A percentile compares a stretch with the other conserved stretches of the same genome.
Evolutionary conservation across 2,888 invertebrate species (phyloP).

Genomic region (Ornithoptera alexandrae): DNA sequence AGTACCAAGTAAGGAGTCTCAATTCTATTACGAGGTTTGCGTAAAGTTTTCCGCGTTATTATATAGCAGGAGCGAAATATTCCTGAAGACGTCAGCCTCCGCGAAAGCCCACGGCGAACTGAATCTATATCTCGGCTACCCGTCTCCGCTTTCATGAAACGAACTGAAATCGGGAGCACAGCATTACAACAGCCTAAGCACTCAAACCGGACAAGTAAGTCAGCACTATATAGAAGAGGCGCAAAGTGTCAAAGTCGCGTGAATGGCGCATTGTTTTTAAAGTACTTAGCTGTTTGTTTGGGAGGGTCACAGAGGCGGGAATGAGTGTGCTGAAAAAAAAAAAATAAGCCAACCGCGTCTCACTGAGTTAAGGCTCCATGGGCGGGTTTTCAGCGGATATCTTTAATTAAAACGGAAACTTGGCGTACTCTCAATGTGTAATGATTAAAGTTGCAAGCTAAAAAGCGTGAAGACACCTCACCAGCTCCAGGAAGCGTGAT

Average conservation of each 20-base stretch:
- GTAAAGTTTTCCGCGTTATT: slow-evolving; percentile 66
- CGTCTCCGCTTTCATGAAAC: slow-evolving; percentile 76
- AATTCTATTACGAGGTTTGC: slow-evolving; percentile 28
- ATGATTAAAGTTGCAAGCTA: slow-evolving; percentile 63
- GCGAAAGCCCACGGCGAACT: slow-evolving; percentile 77
- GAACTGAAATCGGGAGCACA: slow-evolving; percentile 63
- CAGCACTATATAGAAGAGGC: slow-evolving; percentile 7
- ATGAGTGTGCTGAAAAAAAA: slow-evolving; percentile 75
- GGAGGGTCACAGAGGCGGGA: slow-evolving; percentile 80
- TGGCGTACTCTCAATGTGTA: slow-evolving; percentile 56
- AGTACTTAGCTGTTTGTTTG: slow-evolving; percentile 77
- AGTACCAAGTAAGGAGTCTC: neutral
- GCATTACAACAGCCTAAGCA: slow-evolving; percentile 46
- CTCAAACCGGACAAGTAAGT: slow-evolving; percentile 31
- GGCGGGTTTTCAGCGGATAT: slow-evolving; percentile 74
- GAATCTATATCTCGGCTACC: slow-evolving; percentile 56
- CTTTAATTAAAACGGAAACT: slow-evolving; percentile 77
- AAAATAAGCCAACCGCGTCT: slow-evolving; percentile 80
- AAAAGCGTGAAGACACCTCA: slow-evolving; percentile 42
- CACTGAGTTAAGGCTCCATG: slow-evolving; percentile 75
- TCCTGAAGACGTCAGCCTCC: slow-evolving; percentile 51
- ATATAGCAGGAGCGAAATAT: slow-evolving; percentile 33
- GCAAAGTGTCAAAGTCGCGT: slow-evolving; percentile 32
- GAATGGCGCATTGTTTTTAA: slow-evolving; percentile 64
- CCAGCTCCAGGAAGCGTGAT: slow-evolving; percentile 39